Evolutionary conservation across 2,888 invertebrate species (phyloP).

Genomic region (Plutella xylostella): DNA sequence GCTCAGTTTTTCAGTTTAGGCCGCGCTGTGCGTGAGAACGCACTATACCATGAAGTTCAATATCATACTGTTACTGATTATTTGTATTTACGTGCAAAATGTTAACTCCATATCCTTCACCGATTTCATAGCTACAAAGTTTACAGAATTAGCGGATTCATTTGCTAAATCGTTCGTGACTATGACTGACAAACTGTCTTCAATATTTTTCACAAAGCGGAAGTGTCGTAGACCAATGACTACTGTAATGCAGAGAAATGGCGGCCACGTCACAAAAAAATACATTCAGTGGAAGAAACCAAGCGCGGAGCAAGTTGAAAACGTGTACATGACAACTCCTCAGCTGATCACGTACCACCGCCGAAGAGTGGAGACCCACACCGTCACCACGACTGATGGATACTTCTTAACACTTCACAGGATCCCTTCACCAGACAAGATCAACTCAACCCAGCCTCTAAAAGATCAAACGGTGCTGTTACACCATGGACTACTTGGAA

Average conservation of each 20-base stretch:
- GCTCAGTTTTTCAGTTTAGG: too few relatives aligned
- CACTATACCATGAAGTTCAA: too few relatives aligned
- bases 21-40: too few relatives aligned
- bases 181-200: too few relatives aligned
- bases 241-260: neutral
- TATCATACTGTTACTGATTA: too few relatives aligned
- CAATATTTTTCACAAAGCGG: too few relatives aligned
- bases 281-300: neutral
- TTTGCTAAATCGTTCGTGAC: too few relatives aligned
- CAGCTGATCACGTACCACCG: conserved; percentile 38
- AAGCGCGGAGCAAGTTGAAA: neutral
- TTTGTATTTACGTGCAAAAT: too few relatives aligned
- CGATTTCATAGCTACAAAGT: too few relatives aligned
- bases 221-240: neutral
- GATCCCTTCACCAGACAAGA: conserved; percentile 18
- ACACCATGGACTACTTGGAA: conserved; percentile 48
- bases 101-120: too few relatives aligned
- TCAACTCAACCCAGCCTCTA: neutral
- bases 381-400: conserved; percentile 38
- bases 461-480: conserved; percentile 35
- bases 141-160: too few relatives aligned
- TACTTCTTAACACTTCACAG: conserved; percentile 43
- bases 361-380: conserved; percentile 36
- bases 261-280: neutral
- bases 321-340: conserved; percentile 31